Base-by-base conservation (phyloP, 1,140 invertebrate species). In the Drosophila dunni region DNA sequence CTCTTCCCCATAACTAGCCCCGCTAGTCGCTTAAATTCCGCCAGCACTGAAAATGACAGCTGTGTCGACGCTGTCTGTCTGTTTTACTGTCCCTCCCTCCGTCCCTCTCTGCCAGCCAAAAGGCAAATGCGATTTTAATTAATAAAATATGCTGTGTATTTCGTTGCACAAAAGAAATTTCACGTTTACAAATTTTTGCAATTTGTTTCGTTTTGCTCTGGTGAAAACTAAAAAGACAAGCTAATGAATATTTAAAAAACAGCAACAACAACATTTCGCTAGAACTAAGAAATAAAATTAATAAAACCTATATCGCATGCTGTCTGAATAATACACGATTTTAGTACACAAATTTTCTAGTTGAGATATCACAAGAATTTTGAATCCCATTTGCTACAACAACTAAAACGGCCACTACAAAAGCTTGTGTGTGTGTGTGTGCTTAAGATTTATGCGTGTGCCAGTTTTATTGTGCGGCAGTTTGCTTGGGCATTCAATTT, bases 121-220 rank as follows among this genome's bases (percentile, higher is more conserved):
- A 71, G 68, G 68, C 68, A 75, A 89, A 89, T 83, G 79, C 79
- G 84, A 89, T 88, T 88, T 88, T 88, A 88, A 88, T 88, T 88
- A 88, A 88, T 89, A 80, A 88, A 88, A 89, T 89, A 84, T 88
- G 83, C 81, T 73, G 33, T 61, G 83, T 83, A 75, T 82, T 75
- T 70, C 73, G 69, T 88, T 89, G 83, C 83, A 89, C 83, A 88
- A 88, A 88, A 86, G 73, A 64, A 78, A 82, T 81, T 76, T 82
- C 78, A 77, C 58, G 63, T 84, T 85, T 44, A 56, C 61, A 60
- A 29, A 29, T 71, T 70, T 71, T 58, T 57, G 64, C 71, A 69
- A 74, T 68, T 74, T 68, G 56, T 56, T 75, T 64, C 65, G 66
- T 64, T 71, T 42, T 50, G 56, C 34, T 38, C 40, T 71, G 54